These are phyloP conservation scores for Ageneiosus marmoratus DNA, from an alignment of 2,113 vertebrate species.

Conservation along the genomic window DNA sequence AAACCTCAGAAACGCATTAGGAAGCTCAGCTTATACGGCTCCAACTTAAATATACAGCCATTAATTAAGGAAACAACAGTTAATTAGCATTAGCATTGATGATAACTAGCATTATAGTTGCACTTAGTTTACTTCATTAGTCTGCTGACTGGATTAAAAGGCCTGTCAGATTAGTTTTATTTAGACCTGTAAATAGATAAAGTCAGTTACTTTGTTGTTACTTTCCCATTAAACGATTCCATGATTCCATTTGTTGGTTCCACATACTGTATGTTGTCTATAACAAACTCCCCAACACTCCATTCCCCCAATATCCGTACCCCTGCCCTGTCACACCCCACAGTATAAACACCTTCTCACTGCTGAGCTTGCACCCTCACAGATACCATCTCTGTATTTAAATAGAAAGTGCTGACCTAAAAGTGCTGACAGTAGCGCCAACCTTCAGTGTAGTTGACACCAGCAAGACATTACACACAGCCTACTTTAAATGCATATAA, in stretches of 20 bases:
- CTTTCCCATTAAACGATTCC: not conserved
- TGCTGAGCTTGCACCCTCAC: not conserved
- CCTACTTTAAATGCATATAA: not conserved
- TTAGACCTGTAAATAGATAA: not conserved
- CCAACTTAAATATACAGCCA: no score
- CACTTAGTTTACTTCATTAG: no score
- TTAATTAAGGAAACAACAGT: no score
- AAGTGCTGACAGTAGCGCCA: not conserved
- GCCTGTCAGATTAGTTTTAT: not conserved
- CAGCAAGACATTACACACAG: not conserved
- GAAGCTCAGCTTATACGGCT: no score
- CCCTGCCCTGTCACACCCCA: no score
- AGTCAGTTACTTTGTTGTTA: not conserved
- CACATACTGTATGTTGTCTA: not conserved
- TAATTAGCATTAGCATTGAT: no score
- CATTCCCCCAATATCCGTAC: no score
- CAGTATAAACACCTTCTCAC: not conserved
- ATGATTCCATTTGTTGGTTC: not conserved
- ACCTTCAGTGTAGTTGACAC: not conserved
- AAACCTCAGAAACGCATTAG: no score
- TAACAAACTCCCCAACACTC: not conserved
- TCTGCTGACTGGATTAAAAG: no score
- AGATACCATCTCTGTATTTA: not conserved
- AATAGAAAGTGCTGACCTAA: constrained; percentile 19
- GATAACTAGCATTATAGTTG: no score